These are phyloP conservation scores for Phaedon cochleariae DNA, from an alignment of 2,888 invertebrate genomes.

Conservation along the genomic window DNA sequence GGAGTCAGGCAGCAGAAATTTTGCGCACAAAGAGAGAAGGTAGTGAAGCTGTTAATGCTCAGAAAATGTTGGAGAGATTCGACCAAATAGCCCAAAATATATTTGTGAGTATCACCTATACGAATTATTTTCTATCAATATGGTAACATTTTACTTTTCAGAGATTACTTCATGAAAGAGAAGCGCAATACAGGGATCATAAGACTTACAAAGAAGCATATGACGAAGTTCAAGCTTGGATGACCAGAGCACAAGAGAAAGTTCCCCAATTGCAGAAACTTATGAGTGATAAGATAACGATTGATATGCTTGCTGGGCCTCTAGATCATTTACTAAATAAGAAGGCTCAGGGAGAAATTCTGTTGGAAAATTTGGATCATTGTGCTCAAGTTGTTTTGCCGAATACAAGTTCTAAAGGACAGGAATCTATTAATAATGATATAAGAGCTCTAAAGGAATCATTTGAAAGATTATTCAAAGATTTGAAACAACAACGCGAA, in stretches of 20 bases:
- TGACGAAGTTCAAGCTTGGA: constrained; percentile 89
- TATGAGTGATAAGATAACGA: constrained; percentile 85
- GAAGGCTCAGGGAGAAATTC: constrained; percentile 88
- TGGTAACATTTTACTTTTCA: constrained; percentile 44
- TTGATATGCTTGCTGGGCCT: constrained; percentile 89
- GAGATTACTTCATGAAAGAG: constrained; percentile 78
- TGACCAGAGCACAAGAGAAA: constrained; percentile 87
- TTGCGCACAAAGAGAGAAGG: constrained; percentile 85
- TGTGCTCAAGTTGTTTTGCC: constrained; percentile 88
- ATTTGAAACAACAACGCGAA: constrained; percentile 85
- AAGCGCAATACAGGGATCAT: constrained; percentile 89
- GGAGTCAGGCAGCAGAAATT: constrained; percentile 87
- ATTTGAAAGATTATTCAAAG: constrained; percentile 85
- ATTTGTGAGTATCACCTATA: constrained; percentile 63
- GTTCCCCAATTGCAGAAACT: constrained; percentile 86
- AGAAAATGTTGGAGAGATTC: constrained; percentile 85
- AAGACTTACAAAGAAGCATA: constrained; percentile 90
- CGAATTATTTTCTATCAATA: constrained; percentile 23
- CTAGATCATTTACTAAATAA: constrained; percentile 86
- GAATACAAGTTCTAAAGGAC: constrained; percentile 82
- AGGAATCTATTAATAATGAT: constrained; percentile 82
- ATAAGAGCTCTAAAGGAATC: constrained; percentile 85
- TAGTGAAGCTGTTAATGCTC: constrained; percentile 83
- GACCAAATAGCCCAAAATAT: constrained; percentile 80
- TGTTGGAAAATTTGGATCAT: constrained; percentile 87